Evolutionary conservation across 2,888 invertebrate species (phyloP).

Genomic region (Atethmia centrago): DNA sequence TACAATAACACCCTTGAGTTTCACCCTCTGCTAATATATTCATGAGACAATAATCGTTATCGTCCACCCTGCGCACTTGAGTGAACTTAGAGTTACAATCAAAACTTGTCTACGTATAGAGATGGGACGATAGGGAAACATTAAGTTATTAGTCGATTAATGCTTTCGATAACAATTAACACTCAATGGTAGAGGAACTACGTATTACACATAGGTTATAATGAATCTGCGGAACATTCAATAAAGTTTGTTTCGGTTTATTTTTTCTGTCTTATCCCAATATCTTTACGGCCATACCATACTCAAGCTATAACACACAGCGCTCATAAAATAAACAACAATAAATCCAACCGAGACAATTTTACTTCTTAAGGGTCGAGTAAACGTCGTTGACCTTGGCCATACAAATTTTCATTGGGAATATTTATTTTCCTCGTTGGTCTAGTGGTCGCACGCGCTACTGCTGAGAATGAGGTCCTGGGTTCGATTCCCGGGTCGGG

Average conservation of each 20-base stretch:
- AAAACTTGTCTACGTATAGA: slow-evolving; percentile 55
- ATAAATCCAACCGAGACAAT: slow-evolving; percentile 47
- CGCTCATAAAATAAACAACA: slow-evolving; percentile 46
- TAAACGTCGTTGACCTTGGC: no score
- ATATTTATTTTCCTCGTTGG: no score
- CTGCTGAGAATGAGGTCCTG: no score
- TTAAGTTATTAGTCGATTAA: slow-evolving; percentile 58
- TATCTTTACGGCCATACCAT: slow-evolving; percentile 39
- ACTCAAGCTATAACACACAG: slow-evolving; percentile 32
- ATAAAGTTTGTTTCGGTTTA: slow-evolving; percentile 10
- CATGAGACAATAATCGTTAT: slow-evolving; percentile 72
- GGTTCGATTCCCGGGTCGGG: no score
- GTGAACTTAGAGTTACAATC: slow-evolving; percentile 58
- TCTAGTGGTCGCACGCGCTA: no score
- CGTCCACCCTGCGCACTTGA: slow-evolving; percentile 58
- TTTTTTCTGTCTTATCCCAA: slow-evolving; percentile 6
- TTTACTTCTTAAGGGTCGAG: no score
- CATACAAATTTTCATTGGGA: no score
- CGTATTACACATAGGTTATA: slow-evolving; percentile 5
- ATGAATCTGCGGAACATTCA: slow-evolving; percentile 16
- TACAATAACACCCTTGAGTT: slow-evolving; percentile 51
- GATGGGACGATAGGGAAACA: slow-evolving; percentile 47
- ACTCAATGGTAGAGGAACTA: slow-evolving; percentile 40
- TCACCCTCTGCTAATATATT: slow-evolving; percentile 67
- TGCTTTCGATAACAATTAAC: slow-evolving; percentile 58